Conservation (phyloP, 2,797 vertebrate species). For the Pantherophis vulpinus region DNA sequence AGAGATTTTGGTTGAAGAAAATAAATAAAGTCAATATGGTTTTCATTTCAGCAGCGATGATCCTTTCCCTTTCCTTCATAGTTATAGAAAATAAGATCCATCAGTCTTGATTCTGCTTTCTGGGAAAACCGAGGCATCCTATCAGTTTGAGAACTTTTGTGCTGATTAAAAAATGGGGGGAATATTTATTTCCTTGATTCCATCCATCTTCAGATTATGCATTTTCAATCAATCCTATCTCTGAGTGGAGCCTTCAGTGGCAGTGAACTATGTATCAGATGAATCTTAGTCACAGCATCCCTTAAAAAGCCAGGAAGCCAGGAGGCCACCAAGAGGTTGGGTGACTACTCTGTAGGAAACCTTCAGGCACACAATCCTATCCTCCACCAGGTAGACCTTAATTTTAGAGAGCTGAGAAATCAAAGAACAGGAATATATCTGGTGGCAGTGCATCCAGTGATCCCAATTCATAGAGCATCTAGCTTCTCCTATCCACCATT, state of each 20-base stretch:
- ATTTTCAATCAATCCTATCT: background rate
- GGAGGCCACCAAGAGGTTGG: background rate
- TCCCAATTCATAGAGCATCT: background rate
- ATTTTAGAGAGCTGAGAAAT: background rate
- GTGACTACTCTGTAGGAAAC: background rate
- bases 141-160: background rate
- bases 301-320: background rate
- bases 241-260: background rate
- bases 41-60: background rate
- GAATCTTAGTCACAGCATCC: background rate
- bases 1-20: background rate
- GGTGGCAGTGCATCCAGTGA: background rate
- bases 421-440: background rate
- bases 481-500: background rate
- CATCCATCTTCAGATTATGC: background rate
- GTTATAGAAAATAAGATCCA: background rate
- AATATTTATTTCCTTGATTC: background rate
- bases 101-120: background rate
- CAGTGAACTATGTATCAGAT: background rate
- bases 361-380: background rate
- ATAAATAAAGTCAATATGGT: background rate
- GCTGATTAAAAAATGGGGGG: background rate
- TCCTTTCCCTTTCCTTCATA: background rate
- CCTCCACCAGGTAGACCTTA: background rate
- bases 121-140: background rate